phyloP scores from a whole-genome alignment of 2,888 invertebrate species.

The Volucella zonaria region DNA sequence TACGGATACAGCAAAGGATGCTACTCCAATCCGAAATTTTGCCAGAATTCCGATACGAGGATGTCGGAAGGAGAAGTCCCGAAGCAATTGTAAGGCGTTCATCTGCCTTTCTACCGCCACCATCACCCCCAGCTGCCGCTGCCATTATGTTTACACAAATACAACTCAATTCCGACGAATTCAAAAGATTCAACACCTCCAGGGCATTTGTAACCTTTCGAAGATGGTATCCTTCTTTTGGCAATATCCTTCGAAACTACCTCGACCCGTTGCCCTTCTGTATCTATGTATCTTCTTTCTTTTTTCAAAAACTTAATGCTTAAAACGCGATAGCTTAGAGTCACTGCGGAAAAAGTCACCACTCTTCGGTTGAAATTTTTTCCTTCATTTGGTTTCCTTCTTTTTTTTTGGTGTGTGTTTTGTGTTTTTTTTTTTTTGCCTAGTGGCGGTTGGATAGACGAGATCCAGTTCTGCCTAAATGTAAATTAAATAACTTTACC shows the following conservation, averaged over 20 bases:
- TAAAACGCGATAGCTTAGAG: conserved; percentile 25
- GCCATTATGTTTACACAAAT: conserved; percentile 65
- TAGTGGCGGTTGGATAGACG: neutral
- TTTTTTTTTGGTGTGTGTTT: conserved; percentile 20
- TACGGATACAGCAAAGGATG: conserved; percentile 15
- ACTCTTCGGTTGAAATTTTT: neutral
- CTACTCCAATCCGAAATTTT: conserved; percentile 20
- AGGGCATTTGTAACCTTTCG: conserved; percentile 66
- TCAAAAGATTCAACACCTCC: conserved; percentile 69
- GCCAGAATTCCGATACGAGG: neutral
- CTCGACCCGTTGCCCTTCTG: neutral
- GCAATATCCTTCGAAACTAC: conserved; percentile 17
- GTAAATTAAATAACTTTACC: conserved; percentile 70
- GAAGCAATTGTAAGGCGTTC: conserved; percentile 61
- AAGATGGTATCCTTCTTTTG: conserved; percentile 19
- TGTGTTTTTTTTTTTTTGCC: neutral
- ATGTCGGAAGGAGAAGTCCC: conserved; percentile 45
- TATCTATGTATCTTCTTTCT: neutral
- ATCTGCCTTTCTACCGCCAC: neutral
- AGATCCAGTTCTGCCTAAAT: conserved; percentile 40
- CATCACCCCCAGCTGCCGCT: neutral
- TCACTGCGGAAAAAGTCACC: neutral
- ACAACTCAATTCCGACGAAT: conserved; percentile 65
- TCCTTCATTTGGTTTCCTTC: conserved; percentile 8
- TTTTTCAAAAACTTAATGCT: conserved; percentile 26